phyloP scores from a whole-genome alignment of 2,888 invertebrate species.

The Napeogenes sylphis region DNA sequence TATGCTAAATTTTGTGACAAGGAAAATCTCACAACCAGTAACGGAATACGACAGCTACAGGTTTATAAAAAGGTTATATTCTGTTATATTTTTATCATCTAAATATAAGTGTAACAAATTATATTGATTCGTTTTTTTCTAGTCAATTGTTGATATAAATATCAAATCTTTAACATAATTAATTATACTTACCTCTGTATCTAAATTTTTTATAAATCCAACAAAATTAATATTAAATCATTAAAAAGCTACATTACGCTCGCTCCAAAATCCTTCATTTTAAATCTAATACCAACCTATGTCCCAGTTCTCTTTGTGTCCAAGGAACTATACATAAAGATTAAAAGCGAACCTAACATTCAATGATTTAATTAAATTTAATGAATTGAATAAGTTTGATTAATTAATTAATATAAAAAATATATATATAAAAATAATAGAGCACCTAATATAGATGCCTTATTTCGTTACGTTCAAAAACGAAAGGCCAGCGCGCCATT shows the following conservation, averaged over 20 bases:
- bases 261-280: no score
- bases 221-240: no score
- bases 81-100: slow-evolving; percentile 8
- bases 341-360: neutral
- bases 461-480: slow-evolving; percentile 38
- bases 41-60: slow-evolving; percentile 14
- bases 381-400: slow-evolving; percentile 6
- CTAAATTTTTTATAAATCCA: no score
- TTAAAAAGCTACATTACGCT: no score
- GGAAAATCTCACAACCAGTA: slow-evolving; percentile 14
- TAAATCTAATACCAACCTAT: no score
- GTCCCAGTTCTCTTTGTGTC: no score
- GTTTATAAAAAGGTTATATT: slow-evolving; percentile 9
- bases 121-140: neutral
- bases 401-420: slow-evolving; percentile 5
- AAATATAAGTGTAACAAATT: slow-evolving; percentile 1
- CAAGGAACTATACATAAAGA: neutral
- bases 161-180: no score
- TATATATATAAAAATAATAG: slow-evolving; percentile 22
- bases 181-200: no score
- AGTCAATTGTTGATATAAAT: no score
- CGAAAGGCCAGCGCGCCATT: slow-evolving; percentile 37
- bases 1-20: slow-evolving; percentile 23
- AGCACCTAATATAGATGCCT: slow-evolving; percentile 33
- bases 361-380: neutral